Conservation (phyloP, 2,888 invertebrate genomes). For the Ametastegia equiseti region DNA sequence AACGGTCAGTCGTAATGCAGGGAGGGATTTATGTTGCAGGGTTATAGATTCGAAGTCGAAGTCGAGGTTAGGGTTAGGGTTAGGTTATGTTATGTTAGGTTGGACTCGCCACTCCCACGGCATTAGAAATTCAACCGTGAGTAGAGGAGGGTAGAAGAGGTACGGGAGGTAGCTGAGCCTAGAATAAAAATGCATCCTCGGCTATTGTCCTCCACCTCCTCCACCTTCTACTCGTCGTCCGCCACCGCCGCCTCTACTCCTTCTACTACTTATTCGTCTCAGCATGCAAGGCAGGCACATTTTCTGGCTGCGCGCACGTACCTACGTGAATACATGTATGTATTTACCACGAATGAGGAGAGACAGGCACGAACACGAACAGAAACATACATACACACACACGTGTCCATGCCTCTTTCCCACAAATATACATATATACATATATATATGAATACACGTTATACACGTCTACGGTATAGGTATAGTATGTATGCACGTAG, state of each 20-base stretch:
- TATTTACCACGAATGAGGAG: conserved; percentile 2
- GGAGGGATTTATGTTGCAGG: neutral
- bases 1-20: neutral
- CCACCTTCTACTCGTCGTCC: conserved; percentile 59
- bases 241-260: conserved; percentile 51
- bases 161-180: conserved; percentile 52
- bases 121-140: conserved; percentile 62
- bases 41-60: too few species aligned
- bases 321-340: conserved; percentile 23
- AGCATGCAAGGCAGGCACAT: conserved; percentile 60
- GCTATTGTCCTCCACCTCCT: conserved; percentile 62
- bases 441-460: neutral
- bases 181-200: conserved; percentile 67
- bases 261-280: conserved; percentile 58
- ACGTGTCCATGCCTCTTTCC: neutral
- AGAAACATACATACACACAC: too few species aligned
- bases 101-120: conserved; percentile 60
- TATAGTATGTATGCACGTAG: too few species aligned
- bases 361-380: neutral
- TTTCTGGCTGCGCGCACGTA: conserved; percentile 53
- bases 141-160: neutral
- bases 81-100: neutral
- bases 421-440: neutral
- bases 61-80: conserved; percentile 16
- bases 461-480: too few species aligned